A percentile compares a stretch with the other conserved stretches of the same genome.
phyloP scores from a whole-genome alignment of 2,113 vertebrate genomes.

The Melospiza melodia region DNA sequence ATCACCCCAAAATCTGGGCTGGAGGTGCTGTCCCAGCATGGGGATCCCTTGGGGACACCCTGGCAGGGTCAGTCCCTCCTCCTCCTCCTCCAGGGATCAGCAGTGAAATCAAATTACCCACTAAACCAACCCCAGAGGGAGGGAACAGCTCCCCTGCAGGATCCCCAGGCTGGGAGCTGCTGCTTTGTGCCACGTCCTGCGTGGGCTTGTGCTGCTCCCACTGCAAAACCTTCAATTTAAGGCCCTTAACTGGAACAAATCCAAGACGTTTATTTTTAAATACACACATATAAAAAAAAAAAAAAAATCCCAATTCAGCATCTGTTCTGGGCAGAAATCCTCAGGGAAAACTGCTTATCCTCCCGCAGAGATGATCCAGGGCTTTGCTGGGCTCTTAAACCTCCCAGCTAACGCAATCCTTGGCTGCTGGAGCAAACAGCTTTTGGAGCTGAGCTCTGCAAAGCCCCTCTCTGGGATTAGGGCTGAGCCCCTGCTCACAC shows the following conservation, averaged over 20 bases:
- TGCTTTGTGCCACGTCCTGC: rapidly evolving
- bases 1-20: rapidly evolving
- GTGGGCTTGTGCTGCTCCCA: background rate
- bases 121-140: background rate
- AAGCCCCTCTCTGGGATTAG: background rate
- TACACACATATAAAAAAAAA: background rate
- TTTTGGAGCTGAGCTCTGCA: background rate
- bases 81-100: background rate
- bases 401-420: background rate
- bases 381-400: constrained; percentile 11
- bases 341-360: background rate
- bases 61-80: background rate
- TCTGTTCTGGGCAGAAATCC: constrained; percentile 4
- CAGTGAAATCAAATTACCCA: background rate
- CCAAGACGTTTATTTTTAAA: background rate
- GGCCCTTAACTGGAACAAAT: background rate
- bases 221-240: background rate
- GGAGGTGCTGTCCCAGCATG: rapidly evolving
- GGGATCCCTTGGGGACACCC: background rate
- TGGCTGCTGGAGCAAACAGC: background rate
- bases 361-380: background rate
- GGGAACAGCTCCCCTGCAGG: background rate
- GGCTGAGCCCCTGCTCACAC: background rate
- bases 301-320: background rate
- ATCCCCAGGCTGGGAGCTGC: background rate